phyloP scores from a whole-genome alignment of 2,888 invertebrate genomes.

The Apamea sordens region DNA sequence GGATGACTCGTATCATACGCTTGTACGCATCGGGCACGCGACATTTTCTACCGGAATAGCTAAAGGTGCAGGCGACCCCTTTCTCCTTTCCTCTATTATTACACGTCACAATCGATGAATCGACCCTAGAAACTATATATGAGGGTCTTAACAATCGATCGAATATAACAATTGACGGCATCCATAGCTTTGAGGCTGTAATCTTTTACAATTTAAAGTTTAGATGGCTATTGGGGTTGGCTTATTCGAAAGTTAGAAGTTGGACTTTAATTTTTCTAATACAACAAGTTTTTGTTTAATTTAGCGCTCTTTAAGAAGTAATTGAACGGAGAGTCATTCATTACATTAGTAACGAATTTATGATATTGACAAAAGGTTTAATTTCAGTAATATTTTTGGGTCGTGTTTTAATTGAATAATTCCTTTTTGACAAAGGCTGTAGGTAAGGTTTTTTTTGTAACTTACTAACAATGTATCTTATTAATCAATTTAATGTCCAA shows the following conservation, averaged over 20 bases:
- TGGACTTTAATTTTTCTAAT: neutral
- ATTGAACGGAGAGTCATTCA: neutral
- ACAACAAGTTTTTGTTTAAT: neutral
- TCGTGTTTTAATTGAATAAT: neutral
- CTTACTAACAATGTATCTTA: neutral
- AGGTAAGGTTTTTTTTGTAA: neutral
- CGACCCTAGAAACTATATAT: conserved; percentile 75
- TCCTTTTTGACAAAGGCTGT: neutral
- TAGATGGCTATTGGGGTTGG: conserved; percentile 38
- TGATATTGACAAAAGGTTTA: neutral
- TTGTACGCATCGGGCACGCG: conserved; percentile 79
- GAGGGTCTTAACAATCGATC: conserved; percentile 78
- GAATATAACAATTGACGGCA: conserved; percentile 68
- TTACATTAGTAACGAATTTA: neutral
- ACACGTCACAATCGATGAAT: conserved; percentile 74
- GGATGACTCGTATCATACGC: conserved; percentile 57
- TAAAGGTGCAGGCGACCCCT: conserved; percentile 85
- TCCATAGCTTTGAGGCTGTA: conserved; percentile 61
- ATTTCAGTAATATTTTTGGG: neutral
- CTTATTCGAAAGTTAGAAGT: conserved; percentile 14
- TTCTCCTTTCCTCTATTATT: conserved; percentile 81
- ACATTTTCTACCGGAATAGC: conserved; percentile 76
- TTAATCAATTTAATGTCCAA: neutral
- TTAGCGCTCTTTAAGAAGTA: neutral
- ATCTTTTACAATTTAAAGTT: conserved; percentile 65